Evolutionary conservation across 1,140 invertebrate species (phyloP).

Genomic region (Zaprionus capensis): DNA sequence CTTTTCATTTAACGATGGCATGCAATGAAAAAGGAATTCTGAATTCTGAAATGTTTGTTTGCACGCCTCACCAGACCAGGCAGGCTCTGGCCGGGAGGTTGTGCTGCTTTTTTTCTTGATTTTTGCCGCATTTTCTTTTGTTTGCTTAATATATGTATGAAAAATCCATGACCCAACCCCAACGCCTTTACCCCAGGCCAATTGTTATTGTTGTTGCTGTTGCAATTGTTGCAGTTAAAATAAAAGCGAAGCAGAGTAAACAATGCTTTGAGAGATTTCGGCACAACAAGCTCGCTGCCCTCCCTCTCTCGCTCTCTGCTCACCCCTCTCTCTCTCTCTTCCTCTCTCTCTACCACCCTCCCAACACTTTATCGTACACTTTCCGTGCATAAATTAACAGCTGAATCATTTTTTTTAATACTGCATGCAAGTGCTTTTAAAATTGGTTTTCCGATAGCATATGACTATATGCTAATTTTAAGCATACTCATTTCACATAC

Average conservation of each 20-base stretch:
- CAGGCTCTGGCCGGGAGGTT: background rate
- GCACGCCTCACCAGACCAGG: conserved; percentile 13
- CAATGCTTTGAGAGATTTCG: conserved; percentile 65
- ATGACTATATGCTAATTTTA: conserved; percentile 16
- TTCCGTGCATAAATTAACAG: conserved; percentile 62
- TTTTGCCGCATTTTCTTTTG: conserved; percentile 55
- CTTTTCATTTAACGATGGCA: conserved; percentile 72
- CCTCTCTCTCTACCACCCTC: background rate
- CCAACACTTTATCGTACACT: conserved; percentile 48
- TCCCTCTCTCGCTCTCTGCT: background rate
- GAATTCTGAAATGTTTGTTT: conserved; percentile 54
- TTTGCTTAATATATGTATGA: conserved; percentile 62
- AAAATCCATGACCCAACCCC: conserved; percentile 11
- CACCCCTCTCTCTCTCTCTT: background rate
- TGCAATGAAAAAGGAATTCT: conserved; percentile 63
- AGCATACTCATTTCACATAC: conserved; percentile 4
- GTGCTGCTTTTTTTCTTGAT: conserved; percentile 15
- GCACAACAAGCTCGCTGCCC: conserved; percentile 11
- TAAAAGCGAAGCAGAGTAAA: conserved; percentile 61
- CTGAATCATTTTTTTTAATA: conserved; percentile 20
- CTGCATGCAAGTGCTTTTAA: conserved; percentile 28
- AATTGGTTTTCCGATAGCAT: conserved; percentile 18
- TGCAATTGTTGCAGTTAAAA: conserved; percentile 64
- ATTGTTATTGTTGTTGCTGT: conserved; percentile 15
- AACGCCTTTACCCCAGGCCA: conserved; percentile 24